Conservation (phyloP, 2,888 invertebrate species). For the Lordiphosa fenestrarum region DNA sequence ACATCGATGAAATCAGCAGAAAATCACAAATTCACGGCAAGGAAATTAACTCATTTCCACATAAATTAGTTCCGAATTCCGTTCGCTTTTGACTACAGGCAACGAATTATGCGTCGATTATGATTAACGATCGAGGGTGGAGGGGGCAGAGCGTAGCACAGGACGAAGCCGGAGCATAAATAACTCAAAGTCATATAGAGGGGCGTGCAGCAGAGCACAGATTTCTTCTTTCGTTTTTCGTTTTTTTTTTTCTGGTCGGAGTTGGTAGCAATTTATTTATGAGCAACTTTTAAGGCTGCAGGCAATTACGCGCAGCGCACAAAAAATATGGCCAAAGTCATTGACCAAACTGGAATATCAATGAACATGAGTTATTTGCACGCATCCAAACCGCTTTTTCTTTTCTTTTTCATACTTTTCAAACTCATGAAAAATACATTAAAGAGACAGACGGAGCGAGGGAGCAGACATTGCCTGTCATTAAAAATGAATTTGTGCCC, state of each 20-base stretch:
- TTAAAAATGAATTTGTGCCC: conserved; percentile 70
- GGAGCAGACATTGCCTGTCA: conserved; percentile 31
- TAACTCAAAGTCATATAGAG: conserved; percentile 19
- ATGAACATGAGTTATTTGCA: conserved; percentile 69
- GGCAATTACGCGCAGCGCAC: conserved; percentile 52
- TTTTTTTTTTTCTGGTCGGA: conserved; percentile 19
- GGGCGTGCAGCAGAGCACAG: background rate
- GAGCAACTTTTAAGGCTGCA: conserved; percentile 55
- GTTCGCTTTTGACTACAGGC: conserved; percentile 24
- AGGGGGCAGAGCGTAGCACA: conserved; percentile 19
- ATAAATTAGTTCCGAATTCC: conserved; percentile 72
- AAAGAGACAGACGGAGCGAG: conserved; percentile 41
- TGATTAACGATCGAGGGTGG: conserved; percentile 77
- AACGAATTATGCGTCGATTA: conserved; percentile 74
- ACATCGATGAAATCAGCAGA: conserved; percentile 65
- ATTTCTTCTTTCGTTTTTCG: background rate
- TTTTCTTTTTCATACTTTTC: conserved; percentile 41
- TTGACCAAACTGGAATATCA: conserved; percentile 60
- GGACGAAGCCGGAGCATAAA: conserved; percentile 28
- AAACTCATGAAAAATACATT: conserved; percentile 72
- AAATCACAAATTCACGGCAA: conserved; percentile 60
- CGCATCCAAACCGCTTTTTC: conserved; percentile 58
- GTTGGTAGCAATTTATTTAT: conserved; percentile 59
- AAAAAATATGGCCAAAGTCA: conserved; percentile 61
- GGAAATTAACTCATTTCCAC: conserved; percentile 78